Evolutionary conservation across 2,113 vertebrate species (phyloP).

Genomic region (Bungarus multicinctus): DNA sequence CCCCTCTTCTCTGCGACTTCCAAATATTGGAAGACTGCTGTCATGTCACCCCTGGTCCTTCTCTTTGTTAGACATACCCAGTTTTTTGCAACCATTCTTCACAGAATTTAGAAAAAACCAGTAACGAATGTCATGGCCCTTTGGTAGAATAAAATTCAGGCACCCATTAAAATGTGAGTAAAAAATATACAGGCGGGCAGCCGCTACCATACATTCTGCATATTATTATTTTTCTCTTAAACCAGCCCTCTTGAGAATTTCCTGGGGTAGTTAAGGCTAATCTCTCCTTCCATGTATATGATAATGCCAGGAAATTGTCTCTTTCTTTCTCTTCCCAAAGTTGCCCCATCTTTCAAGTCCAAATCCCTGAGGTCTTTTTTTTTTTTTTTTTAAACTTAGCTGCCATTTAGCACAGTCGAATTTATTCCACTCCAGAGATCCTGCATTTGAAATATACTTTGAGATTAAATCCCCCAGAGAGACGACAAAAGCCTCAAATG

Average conservation of each 20-base stretch:
- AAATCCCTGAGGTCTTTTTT: conserved; percentile 50
- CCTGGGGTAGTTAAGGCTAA: conserved; percentile 11
- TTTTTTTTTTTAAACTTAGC: neutral
- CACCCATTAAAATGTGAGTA: neutral
- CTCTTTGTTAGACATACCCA: neutral
- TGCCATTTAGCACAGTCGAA: conserved; percentile 63
- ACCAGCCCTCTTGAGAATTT: conserved; percentile 14
- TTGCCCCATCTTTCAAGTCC: conserved; percentile 46
- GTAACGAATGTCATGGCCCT: neutral
- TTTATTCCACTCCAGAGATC: conserved; percentile 62
- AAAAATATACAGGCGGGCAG: neutral
- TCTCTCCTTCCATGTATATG: conserved; percentile 1
- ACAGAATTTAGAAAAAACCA: neutral
- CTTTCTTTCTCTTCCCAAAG: neutral
- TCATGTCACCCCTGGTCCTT: neutral
- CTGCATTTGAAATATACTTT: conserved; percentile 63
- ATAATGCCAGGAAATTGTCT: neutral
- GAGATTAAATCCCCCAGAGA: conserved; percentile 56
- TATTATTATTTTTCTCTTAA: conserved; percentile 19
- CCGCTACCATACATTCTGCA: neutral
- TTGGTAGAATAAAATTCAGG: too few relatives aligned
- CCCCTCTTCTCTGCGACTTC: neutral
- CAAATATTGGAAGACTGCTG: neutral
- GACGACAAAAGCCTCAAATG: conserved; percentile 56
- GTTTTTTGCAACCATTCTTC: neutral